Percentiles rank a stretch among this genome's conserved stretches.
phyloP scores from a whole-genome alignment of 2,888 invertebrate species.

The Phalangium opilio region DNA sequence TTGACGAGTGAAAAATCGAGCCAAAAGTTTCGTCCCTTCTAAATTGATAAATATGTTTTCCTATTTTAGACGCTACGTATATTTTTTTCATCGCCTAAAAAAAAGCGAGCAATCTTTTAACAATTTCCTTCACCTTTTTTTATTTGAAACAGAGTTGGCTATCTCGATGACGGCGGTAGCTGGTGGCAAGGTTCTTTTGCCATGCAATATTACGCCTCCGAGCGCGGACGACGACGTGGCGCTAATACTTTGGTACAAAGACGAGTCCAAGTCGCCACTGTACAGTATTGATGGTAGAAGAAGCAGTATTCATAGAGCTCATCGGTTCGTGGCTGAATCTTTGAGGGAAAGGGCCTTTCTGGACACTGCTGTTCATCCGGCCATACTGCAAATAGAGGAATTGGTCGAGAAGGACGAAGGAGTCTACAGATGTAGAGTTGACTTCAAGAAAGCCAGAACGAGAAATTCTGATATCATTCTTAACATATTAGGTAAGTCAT shows the following conservation, averaged over 20 bases:
- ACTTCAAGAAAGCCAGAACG: slow-evolving; percentile 9
- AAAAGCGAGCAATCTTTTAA: no score
- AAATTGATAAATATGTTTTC: no score
- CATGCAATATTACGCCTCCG: slow-evolving; percentile 68
- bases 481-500: slow-evolving; percentile 8
- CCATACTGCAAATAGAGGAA: slow-evolving; percentile 4
- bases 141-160: no score
- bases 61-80: no score
- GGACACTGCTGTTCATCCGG: slow-evolving; percentile 3
- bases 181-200: slow-evolving; percentile 69
- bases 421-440: slow-evolving; percentile 9
- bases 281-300: slow-evolving; percentile 41
- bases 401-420: slow-evolving; percentile 7
- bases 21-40: no score
- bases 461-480: slow-evolving; percentile 7
- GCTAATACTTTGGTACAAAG: slow-evolving; percentile 84
- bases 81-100: no score
- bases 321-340: slow-evolving; percentile 4
- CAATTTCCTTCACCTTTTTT: no score
- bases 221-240: slow-evolving; percentile 71
- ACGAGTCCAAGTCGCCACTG: slow-evolving; percentile 68
- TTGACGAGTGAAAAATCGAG: no score
- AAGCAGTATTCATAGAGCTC: slow-evolving; percentile 5
- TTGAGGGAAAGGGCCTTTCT: slow-evolving; percentile 7
- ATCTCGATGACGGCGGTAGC: slow-evolving; percentile 45